phyloP scores from a whole-genome alignment of 1,140 invertebrate genomes.

The Aradophagus sp. region DNA sequence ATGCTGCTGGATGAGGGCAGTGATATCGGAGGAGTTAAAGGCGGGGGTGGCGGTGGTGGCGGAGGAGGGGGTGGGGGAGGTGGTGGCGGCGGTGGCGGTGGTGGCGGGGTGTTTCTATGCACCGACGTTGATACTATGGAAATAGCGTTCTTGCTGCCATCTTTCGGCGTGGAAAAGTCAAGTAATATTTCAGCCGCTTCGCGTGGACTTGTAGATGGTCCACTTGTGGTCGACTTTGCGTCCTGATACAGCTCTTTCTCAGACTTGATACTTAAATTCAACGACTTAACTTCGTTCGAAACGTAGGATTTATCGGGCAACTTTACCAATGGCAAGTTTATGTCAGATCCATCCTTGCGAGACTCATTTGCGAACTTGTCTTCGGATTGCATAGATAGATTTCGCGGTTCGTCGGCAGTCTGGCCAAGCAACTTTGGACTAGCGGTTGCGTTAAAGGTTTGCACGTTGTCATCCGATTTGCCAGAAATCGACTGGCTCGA shows the following conservation, averaged over 20 bases:
- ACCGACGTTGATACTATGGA: slow-evolving; percentile 68
- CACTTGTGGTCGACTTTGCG: slow-evolving; percentile 25
- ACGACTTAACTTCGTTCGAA: slow-evolving; percentile 59
- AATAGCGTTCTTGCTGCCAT: slow-evolving; percentile 50
- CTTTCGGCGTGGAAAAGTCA: slow-evolving; percentile 79
- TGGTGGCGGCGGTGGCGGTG: slow-evolving; percentile 64
- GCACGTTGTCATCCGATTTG: slow-evolving; percentile 41
- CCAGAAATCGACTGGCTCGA: slow-evolving; percentile 8
- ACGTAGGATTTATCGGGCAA: slow-evolving; percentile 33
- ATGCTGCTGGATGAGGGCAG: neutral
- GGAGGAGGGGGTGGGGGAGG: slow-evolving; percentile 29
- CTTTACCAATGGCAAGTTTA: slow-evolving; percentile 50
- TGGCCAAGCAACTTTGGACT: slow-evolving; percentile 56
- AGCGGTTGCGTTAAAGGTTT: slow-evolving; percentile 28
- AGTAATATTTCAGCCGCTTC: slow-evolving; percentile 79
- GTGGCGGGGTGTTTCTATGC: slow-evolving; percentile 73
- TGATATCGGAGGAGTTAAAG: slow-evolving; percentile 3
- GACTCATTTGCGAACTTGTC: slow-evolving; percentile 40
- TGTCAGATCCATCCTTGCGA: slow-evolving; percentile 53
- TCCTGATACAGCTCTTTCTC: slow-evolving; percentile 63
- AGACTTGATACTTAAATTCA: slow-evolving; percentile 69
- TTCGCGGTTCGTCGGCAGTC: slow-evolving; percentile 65
- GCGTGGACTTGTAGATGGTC: slow-evolving; percentile 67
- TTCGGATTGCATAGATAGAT: slow-evolving; percentile 69
- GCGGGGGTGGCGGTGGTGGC: slow-evolving; percentile 10